Evolutionary conservation across 2,797 vertebrate genomes (phyloP), one percentile per base, ranked within the genome.

Genomic region (Apogon hyalosoma): DNA sequence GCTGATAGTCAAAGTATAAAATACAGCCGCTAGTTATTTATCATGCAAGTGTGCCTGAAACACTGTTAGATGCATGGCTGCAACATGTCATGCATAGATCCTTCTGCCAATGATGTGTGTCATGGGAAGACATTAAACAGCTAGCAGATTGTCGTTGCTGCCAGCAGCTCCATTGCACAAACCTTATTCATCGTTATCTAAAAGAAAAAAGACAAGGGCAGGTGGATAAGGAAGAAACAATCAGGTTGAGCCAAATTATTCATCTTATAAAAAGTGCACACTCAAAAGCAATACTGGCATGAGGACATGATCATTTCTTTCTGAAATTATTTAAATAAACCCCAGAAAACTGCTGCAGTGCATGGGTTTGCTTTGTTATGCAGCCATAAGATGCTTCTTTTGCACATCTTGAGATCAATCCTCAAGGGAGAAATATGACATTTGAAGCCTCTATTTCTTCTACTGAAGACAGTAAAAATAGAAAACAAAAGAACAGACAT

Each of bases 161-260:
- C 80, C 79, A 59, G 88, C 90, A 76, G 88, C 67, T 59, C 54
- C 71, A 54, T 33, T 55, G 66, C 70, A 62, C 47, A 63, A 61
- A 87, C 47, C 33, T 93, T 92, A 97, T 87, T 96, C 96, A 85
- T 98, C 95, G 57, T 99, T 99, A 91, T 96, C 97, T 99, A 82
- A 50, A 59, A 68, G 84, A 85, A 81, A 79, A 42, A 84, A 28
- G 46, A 60, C 53, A 51, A 9, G 40, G 41, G 36, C 33, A 21
- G 38, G 31, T 62, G 41, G 31, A 33, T 33, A 8, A 71, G 40
- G 55, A 13, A 69, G 11, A 47, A 47, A 69, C 14, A 71, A 28
- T 36, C 33, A 31, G 14, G 19, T 78, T 45, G 33, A 40, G 39
- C 40, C 16, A 15, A 56, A 75, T 38, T 7, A 47, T 19, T 53